Evolutionary conservation across 2,797 vertebrate species (phyloP).

Genomic region (Orestias chungarensis): DNA sequence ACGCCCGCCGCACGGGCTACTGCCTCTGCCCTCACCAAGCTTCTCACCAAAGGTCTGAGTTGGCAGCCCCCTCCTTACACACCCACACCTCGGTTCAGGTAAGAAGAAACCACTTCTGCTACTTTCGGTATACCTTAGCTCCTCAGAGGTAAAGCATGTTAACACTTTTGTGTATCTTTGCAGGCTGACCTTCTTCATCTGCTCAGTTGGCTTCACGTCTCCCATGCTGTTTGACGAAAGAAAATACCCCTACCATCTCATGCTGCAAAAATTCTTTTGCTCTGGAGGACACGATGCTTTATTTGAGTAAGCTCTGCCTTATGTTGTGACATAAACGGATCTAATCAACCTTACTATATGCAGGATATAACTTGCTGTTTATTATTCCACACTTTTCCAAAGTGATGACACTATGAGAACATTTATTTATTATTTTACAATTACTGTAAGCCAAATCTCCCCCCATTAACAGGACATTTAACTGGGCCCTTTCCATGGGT

Average conservation of each 20-base stretch:
- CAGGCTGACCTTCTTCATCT: conserved; percentile 97
- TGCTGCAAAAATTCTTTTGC: conserved; percentile 97
- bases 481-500: conserved; percentile 96
- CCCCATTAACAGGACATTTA: conserved; percentile 86
- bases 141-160: not conserved
- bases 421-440: not conserved
- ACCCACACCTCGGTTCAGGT: conserved; percentile 94
- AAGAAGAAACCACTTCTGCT: conserved; percentile 1
- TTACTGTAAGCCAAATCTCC: not conserved
- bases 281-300: conserved; percentile 95
- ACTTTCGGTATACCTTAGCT: not conserved
- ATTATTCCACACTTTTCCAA: not conserved
- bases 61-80: conserved; percentile 96
- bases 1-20: conserved; percentile 93
- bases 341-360: not conserved
- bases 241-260: conserved; percentile 96
- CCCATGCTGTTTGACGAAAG: conserved; percentile 97
- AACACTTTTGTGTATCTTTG: conserved; percentile 7
- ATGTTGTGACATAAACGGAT: not conserved
- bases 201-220: conserved; percentile 96
- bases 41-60: conserved; percentile 94
- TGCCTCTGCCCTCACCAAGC: conserved; percentile 92
- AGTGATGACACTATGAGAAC: not conserved
- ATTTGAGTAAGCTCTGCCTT: conserved; percentile 87
- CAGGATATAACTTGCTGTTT: not conserved